Evolutionary conservation across 2,113 vertebrate species (phyloP), one percentile per base, ranked within the genome.

Genomic region (Gnathonemus longibarbis): DNA sequence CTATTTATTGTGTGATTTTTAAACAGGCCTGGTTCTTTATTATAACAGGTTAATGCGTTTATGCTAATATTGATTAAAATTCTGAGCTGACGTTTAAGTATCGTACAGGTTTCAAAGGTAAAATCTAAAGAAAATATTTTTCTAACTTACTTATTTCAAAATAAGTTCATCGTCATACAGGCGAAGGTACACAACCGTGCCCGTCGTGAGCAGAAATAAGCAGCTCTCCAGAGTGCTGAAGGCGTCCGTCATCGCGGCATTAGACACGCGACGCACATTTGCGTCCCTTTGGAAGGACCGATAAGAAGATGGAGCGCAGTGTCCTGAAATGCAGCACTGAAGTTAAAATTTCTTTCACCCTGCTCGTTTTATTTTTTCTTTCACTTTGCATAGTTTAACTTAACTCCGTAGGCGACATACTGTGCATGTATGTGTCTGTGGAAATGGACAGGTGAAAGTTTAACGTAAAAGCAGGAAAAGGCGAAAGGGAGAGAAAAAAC

Each of bases 171-270:
- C 62, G 24, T 88, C 10, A 48, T 84, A 91, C 9, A 84, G 92
- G 93, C 91, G 91, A 91, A 90, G 93, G 91, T 91, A 88, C 91
- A 88, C 39, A 74, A 24, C 58, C 62, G 31, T 87, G 80, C 92
- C 91, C 91, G 89, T 89, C 90, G 62, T 83, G 91, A 93, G 92
- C 92, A 88, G 91, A 93, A 91, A 93, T 94, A 93, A 94, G 93
- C 92, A 95, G 94, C 94, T 96, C 96, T 96, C 96, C 95, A 93
- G 95, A 95, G 96, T 95, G 94, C 96, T 96, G 94, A 96, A 96
- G 92, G 93, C 89, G 94, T 94, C 92, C 93, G 93, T 92, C 92
- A 89, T 91, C 93, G 86, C 89, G 77, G 50, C 56, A 3, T 56
- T 50, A 91, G 88, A 74, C 89, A 92, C 93, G 89, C 86, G 70